phyloP scores from a whole-genome alignment of 2,888 invertebrate species.

The Drosophila bunnanda region DNA sequence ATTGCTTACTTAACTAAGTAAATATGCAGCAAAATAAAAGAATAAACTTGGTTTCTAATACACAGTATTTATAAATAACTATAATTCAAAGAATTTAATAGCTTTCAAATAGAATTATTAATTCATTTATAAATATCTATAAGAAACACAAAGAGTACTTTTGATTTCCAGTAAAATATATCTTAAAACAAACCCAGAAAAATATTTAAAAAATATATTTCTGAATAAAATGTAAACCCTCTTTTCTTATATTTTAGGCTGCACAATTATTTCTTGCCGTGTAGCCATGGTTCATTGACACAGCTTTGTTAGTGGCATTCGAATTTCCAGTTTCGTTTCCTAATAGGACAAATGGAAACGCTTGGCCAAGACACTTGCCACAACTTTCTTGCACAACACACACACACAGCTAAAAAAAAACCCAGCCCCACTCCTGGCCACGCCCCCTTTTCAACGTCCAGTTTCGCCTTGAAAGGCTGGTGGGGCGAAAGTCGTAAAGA shows the following conservation, averaged over 20 bases:
- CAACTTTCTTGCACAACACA: conserved; percentile 36
- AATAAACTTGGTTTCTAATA: too few species aligned
- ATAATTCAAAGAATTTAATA: too few species aligned
- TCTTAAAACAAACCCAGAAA: too few species aligned
- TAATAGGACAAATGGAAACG: conserved; percentile 25
- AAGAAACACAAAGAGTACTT: too few species aligned
- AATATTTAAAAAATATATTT: too few species aligned
- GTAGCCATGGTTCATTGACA: conserved; percentile 14
- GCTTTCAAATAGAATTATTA: too few species aligned
- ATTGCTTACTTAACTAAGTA: too few species aligned
- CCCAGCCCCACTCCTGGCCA: neutral
- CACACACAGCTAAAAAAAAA: conserved; percentile 2
- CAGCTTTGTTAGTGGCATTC: conserved; percentile 3
- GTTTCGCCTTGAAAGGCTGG: conserved; percentile 14
- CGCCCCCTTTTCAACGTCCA: neutral
- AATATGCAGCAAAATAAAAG: too few species aligned
- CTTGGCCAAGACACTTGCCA: conserved; percentile 23
- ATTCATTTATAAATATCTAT: too few species aligned
- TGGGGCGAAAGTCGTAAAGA: conserved; percentile 72
- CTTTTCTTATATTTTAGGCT: neutral
- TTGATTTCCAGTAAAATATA: too few species aligned
- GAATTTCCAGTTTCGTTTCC: conserved; percentile 12
- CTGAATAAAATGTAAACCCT: too few species aligned
- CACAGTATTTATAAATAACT: too few species aligned
- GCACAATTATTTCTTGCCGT: neutral